A percentile compares a stretch with the other conserved stretches of the same genome.
phyloP scores from a whole-genome alignment of 1,140 invertebrate genomes.

The Agrypnia vestita region DNA sequence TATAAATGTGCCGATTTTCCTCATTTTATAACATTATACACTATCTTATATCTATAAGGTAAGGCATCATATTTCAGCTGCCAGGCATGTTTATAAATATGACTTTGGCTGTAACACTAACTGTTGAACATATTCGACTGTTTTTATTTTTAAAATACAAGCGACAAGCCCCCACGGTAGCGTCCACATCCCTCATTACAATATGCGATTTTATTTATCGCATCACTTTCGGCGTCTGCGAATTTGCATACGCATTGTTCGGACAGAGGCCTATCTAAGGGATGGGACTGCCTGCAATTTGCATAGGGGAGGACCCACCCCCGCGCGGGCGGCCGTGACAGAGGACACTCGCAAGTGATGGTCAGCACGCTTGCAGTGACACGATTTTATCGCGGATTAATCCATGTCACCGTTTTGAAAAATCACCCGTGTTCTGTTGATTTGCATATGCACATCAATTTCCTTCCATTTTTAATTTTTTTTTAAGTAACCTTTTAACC shows the following conservation, averaged over 20 bases:
- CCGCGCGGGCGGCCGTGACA: background rate
- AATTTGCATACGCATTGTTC: constrained; percentile 47
- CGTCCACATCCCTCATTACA: background rate
- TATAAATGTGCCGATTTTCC: no score
- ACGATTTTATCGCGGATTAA: constrained; percentile 27
- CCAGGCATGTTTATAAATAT: no score
- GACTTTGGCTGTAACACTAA: no score
- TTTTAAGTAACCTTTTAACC: no score
- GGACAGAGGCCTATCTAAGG: constrained; percentile 29
- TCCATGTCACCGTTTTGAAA: constrained; percentile 26
- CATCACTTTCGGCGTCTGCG: constrained; percentile 39
- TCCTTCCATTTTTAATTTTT: no score
- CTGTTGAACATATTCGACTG: no score
- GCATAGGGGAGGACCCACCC: background rate
- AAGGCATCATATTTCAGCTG: no score
- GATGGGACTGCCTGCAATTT: constrained; percentile 6
- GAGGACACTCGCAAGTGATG: constrained; percentile 20
- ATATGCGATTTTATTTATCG: constrained; percentile 23
- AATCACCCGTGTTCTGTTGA: constrained; percentile 9
- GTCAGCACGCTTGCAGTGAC: constrained; percentile 8
- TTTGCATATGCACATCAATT: constrained; percentile 1
- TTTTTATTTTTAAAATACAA: background rate
- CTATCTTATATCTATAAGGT: no score
- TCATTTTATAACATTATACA: no score
- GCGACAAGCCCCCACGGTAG: background rate